phyloP scores from a whole-genome alignment of 2,113 vertebrate species.

The Dasyprocta punctata region DNA sequence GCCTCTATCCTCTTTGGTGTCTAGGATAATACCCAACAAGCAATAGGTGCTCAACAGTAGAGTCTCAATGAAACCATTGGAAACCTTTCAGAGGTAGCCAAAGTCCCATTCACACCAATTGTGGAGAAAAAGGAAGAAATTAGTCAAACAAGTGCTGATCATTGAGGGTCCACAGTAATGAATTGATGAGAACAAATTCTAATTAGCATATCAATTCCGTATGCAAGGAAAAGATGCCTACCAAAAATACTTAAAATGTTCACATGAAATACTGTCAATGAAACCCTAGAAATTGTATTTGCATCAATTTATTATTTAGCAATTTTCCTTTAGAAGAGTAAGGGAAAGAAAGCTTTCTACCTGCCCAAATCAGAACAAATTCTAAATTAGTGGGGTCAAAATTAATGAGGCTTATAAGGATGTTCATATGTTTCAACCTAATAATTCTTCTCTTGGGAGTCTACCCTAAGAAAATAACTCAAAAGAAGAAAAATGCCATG shows the following conservation, averaged over 20 bases:
- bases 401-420: slow-evolving; percentile 66
- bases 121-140: slow-evolving; percentile 48
- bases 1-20: not conserved
- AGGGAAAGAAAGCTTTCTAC: slow-evolving; percentile 31
- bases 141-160: slow-evolving; percentile 50
- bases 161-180: slow-evolving; percentile 23
- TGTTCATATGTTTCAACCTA: slow-evolving; percentile 65
- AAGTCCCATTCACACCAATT: not conserved
- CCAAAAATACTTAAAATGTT: slow-evolving; percentile 37
- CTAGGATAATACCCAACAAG: not conserved
- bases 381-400: slow-evolving; percentile 68
- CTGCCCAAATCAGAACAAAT: slow-evolving; percentile 62
- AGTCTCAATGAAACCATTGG: not conserved
- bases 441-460: slow-evolving; percentile 67
- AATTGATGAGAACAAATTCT: slow-evolving; percentile 34
- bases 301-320: slow-evolving; percentile 17
- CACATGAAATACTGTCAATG: not conserved
- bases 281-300: slow-evolving; percentile 35
- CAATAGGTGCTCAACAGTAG: not conserved
- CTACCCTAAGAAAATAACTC: slow-evolving; percentile 65
- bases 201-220: slow-evolving; percentile 38
- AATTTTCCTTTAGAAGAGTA: slow-evolving; percentile 40
- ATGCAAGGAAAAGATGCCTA: not conserved
- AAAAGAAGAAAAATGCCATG: slow-evolving; percentile 45
- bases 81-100: not conserved